These are phyloP conservation scores for Temnopleurus reevesii DNA, from an alignment of 53 echinoderm and acorn worm genomes.

Conservation along the genomic window DNA sequence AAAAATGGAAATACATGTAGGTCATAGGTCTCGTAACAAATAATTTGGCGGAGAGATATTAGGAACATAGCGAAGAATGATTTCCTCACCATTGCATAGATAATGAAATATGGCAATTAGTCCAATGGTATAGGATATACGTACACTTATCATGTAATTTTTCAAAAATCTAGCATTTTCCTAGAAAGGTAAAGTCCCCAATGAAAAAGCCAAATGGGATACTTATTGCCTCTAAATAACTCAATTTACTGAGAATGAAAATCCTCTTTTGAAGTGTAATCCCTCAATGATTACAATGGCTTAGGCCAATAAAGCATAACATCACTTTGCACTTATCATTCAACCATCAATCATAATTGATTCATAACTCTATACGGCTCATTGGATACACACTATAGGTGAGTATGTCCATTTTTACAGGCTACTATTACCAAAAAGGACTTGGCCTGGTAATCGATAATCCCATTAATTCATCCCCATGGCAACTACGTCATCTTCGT, in stretches of 20 bases:
- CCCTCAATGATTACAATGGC: neutral
- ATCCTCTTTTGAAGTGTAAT: neutral
- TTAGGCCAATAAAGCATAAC: neutral
- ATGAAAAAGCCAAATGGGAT: too few relatives aligned
- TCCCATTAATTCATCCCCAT: conserved; percentile 12
- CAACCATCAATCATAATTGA: conserved; percentile 15
- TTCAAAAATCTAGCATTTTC: too few relatives aligned
- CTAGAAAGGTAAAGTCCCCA: too few relatives aligned
- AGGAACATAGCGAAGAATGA: too few relatives aligned
- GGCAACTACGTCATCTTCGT: neutral
- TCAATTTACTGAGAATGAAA: conserved; percentile 4
- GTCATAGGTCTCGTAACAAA: too few relatives aligned
- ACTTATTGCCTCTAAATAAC: neutral
- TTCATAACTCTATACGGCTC: conserved; percentile 21
- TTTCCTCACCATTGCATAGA: too few relatives aligned
- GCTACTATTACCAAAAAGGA: neutral
- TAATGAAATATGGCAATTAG: too few relatives aligned
- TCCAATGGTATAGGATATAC: too few relatives aligned
- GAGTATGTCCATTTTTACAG: neutral
- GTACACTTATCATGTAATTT: too few relatives aligned
- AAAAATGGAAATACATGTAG: too few relatives aligned
- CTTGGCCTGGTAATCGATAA: neutral
- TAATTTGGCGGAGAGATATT: too few relatives aligned
- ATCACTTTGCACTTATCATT: neutral
- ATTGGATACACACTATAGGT: neutral